Base-by-base conservation (phyloP, 2,888 invertebrate genomes). In the Axea sp. region DNA sequence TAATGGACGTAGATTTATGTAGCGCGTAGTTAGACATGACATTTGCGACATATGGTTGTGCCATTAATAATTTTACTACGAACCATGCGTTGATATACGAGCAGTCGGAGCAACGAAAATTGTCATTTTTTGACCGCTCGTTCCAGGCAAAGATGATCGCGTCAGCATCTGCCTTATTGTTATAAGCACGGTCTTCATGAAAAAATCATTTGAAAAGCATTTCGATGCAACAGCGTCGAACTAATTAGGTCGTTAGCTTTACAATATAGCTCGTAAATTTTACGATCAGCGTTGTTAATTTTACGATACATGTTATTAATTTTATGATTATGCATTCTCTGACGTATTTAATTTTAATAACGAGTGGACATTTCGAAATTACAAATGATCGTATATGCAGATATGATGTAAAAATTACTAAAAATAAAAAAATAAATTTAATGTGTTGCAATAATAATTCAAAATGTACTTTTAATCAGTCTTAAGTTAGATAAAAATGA, bases 41-140 rank as follows among this genome's bases (percentile, higher is more conserved):
- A 39, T 67, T 57, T 57, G 57, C 57, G 39, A 49, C 67, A 67
- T 39, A 33, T 49, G 57, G 57, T 49, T 24, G 57, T 15, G 30
- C 41, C 57, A 67, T 67, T 67, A 67, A 57, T 57, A 57, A 67
- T 57, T 67, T 67, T 49, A 43, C 28, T 49, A 19, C 51, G 33
- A 33, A 64, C 33, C 64, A 17, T 53, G 43, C 12, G 35, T 22
- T 53, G 65, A 55, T 37, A 30, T 53, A 45, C 35, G 43, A 11
- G 9, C 28, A 30, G 12, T 2, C 6, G 5, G 19, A n/a, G 11
- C 53, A 53, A 64, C 45, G 53, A 35, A 45, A 43, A 35, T 35
- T 64, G 43, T 51, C 41, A 49, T 30, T 62, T 49, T 57, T 41
- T 41, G 22, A 22, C 9, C 11, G 22, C 12, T 0, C 5, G 12